Evolutionary conservation across 2,888 invertebrate species (phyloP), one percentile per base, ranked within the genome.

Genomic region (Spisula subtruncata): DNA sequence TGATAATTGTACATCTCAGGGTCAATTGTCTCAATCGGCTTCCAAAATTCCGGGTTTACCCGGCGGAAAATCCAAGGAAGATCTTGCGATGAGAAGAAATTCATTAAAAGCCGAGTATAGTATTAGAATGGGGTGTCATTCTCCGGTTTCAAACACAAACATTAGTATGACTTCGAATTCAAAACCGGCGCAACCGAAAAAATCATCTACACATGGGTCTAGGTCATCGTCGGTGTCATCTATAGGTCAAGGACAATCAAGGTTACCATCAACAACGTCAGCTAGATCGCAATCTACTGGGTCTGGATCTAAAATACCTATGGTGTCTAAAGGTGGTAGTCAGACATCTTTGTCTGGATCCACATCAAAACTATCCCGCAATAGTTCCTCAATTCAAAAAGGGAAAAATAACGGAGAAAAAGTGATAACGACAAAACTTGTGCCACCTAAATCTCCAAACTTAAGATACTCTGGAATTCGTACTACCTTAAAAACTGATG

Each of bases 91-190:
- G 18, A 60, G 89, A 46, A 88, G 90, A 60, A 91, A 91, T 81
- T 90, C 91, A n/a, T 48, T 91, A n/a, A 92, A 92, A 83, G 89
- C 90, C 10, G 92, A 92, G 81, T 89, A 92, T n/a, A 92, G 93
- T 48, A 94, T 94, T 54, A 89, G 92, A 81, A 92, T 92, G 92
- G 94, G 94, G 0, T 79, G 89, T 66, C 93, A 94, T 83, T 90
- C 92, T 41, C 90, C 92, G 54, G 91, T 87, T 16, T 60, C 87
- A 32, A 82, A 86, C 51, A 89, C 90, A 81, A 87, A 75, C 35
- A 82, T 79, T 51, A 81, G 51, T 8, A 51, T 84, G 54, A 85
- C 46, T 60, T 48, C 87, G 54, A 81, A 87, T 25, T 80, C 60
- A 0, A 89, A 83, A 86, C 35, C 80, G 41, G 71, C 87, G 4